Conservation (phyloP, 2,113 vertebrate genomes). For the Dolichotis patagonum region DNA sequence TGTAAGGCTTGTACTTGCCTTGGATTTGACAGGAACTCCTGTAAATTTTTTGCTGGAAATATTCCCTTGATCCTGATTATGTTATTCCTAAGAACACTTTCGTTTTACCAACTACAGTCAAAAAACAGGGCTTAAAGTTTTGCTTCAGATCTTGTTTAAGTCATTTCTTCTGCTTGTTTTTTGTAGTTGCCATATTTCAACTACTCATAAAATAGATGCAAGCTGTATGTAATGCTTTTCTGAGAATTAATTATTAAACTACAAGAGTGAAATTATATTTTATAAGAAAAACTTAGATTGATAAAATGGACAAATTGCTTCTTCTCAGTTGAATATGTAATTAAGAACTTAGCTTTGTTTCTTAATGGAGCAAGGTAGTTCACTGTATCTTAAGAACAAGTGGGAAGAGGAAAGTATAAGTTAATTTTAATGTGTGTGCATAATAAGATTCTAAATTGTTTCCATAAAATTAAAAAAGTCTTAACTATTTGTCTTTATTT, state of each 20-base stretch:
- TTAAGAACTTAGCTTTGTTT: conserved; percentile 47
- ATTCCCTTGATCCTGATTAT: background rate
- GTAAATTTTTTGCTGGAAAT: background rate
- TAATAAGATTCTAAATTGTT: conserved; percentile 65
- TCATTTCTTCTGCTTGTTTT: conserved; percentile 12
- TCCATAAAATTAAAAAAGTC: conserved; percentile 52
- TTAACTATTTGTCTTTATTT: conserved; percentile 67
- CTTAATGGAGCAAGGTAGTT: conserved; percentile 45
- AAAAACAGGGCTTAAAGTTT: background rate
- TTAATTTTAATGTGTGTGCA: conserved; percentile 55
- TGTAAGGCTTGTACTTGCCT: background rate
- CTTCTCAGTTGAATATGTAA: conserved; percentile 47
- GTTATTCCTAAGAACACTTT: background rate
- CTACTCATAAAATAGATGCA: background rate
- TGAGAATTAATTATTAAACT: conserved; percentile 65
- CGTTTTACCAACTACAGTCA: background rate
- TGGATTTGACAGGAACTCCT: conserved; percentile 6
- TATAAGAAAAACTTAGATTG: background rate
- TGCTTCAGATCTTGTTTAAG: background rate
- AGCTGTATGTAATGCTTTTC: conserved; percentile 58
- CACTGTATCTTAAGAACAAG: conserved; percentile 56
- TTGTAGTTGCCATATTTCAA: conserved; percentile 41
- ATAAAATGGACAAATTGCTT: conserved; percentile 30
- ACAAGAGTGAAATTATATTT: conserved; percentile 34
- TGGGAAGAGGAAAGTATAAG: conserved; percentile 5